phyloP scores from a whole-genome alignment of 2,113 vertebrate species.

The Paedocypris sp. region DNA sequence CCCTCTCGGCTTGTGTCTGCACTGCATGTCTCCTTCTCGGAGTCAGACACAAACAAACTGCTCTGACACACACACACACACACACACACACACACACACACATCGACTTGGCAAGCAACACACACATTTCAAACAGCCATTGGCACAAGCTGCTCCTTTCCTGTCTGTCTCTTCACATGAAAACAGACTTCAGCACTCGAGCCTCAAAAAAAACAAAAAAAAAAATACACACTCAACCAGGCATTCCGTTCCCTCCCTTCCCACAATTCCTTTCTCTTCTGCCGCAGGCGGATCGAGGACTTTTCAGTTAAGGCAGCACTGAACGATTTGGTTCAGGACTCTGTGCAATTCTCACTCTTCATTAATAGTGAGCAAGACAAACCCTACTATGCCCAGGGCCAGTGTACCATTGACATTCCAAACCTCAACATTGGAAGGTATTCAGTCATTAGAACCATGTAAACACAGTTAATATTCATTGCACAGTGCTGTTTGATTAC shows the following conservation, averaged over 20 bases:
- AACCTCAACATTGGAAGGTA: too few relatives aligned
- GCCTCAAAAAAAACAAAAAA: constrained; percentile 52
- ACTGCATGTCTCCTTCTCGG: constrained; percentile 30
- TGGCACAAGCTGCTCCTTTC: neutral
- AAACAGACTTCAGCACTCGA: constrained; percentile 49
- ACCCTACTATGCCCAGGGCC: too few relatives aligned
- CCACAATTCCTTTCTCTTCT: constrained; percentile 26
- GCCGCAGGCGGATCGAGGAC: constrained; percentile 26
- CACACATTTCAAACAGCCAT: constrained; percentile 16
- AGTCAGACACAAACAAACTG: constrained; percentile 57
- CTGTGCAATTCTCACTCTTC: constrained; percentile 21
- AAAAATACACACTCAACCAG: constrained; percentile 41
- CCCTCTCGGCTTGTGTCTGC: constrained; percentile 17
- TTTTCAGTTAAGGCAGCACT: constrained; percentile 21
- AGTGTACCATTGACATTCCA: too few relatives aligned
- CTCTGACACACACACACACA: constrained; percentile 25
- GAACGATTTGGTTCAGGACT: constrained; percentile 5
- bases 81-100: constrained; percentile 19
- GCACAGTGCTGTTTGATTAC: too few relatives aligned
- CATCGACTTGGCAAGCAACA: constrained; percentile 14
- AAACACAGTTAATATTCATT: too few relatives aligned
- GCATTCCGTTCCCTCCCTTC: constrained; percentile 21
- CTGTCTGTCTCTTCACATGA: constrained; percentile 44
- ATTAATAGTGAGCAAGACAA: too few relatives aligned
- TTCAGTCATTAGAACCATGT: too few relatives aligned